Conservation (phyloP, 2,113 vertebrate species). For the Petrocephalus zakoni region DNA sequence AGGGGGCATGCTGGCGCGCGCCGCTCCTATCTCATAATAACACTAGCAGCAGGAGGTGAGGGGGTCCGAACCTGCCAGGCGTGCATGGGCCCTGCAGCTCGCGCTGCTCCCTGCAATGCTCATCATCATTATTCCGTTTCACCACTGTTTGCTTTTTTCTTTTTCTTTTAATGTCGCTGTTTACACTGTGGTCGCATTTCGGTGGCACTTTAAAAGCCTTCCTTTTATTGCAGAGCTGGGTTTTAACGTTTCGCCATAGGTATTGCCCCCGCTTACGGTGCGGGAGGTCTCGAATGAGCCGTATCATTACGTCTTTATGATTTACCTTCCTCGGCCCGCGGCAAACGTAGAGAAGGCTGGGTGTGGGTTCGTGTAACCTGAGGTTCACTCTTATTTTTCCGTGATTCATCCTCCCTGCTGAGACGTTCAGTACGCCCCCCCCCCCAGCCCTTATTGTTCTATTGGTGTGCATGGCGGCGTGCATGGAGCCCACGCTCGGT, state of each 20-base stretch:
- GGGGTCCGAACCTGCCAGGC: not conserved
- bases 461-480: not conserved
- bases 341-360: not conserved
- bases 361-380: not conserved
- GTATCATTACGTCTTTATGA: not conserved
- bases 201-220: not conserved
- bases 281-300: not conserved
- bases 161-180: not conserved
- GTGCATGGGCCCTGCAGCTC: not conserved
- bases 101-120: not conserved
- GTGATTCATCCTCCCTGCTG: not conserved
- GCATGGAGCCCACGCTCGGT: not conserved
- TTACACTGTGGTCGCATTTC: not conserved
- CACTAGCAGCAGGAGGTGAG: too few species aligned
- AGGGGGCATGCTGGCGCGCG: not conserved
- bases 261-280: not conserved
- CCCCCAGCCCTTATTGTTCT: not conserved
- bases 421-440: not conserved
- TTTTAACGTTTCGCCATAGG: not conserved
- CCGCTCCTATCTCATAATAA: too few species aligned
- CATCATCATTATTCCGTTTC: not conserved
- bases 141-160: not conserved
- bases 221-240: not conserved
- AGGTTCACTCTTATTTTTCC: not conserved
- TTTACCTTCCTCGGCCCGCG: not conserved